phyloP scores from a whole-genome alignment of 2,113 vertebrate genomes.

The Sclerurus mexicanus region DNA sequence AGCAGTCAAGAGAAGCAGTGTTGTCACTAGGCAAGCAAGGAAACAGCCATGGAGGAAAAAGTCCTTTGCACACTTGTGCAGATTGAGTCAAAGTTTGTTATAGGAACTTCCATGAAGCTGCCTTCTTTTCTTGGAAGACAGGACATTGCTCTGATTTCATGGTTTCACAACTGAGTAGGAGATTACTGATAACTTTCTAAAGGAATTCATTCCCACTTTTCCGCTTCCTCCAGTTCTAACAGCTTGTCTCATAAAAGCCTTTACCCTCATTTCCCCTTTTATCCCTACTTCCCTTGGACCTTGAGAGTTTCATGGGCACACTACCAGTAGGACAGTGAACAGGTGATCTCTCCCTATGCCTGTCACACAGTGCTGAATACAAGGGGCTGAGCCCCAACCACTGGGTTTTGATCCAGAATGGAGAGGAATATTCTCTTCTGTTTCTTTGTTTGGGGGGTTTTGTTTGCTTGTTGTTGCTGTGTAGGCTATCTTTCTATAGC shows the following conservation, averaged over 20 bases:
- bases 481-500: not conserved
- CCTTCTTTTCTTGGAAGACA: not conserved
- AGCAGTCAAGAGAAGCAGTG: not conserved
- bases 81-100: not conserved
- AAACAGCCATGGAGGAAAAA: not conserved
- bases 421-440: not conserved
- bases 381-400: not conserved
- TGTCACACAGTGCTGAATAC: not conserved
- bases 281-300: not conserved
- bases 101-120: not conserved
- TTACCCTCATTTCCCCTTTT: not conserved
- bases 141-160: not conserved
- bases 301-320: not conserved
- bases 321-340: not conserved
- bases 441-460: not conserved
- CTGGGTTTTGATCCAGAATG: not conserved
- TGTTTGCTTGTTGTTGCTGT: not conserved
- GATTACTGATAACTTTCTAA: not conserved
- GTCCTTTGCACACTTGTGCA: not conserved
- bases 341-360: not conserved
- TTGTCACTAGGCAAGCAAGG: not conserved
- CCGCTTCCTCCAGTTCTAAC: not conserved
- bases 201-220: not conserved
- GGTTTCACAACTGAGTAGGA: not conserved
- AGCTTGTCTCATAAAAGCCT: not conserved